These are phyloP conservation scores for Orchestia grillus DNA, from an alignment of 1,140 invertebrate genomes.

Conservation along the genomic window DNA sequence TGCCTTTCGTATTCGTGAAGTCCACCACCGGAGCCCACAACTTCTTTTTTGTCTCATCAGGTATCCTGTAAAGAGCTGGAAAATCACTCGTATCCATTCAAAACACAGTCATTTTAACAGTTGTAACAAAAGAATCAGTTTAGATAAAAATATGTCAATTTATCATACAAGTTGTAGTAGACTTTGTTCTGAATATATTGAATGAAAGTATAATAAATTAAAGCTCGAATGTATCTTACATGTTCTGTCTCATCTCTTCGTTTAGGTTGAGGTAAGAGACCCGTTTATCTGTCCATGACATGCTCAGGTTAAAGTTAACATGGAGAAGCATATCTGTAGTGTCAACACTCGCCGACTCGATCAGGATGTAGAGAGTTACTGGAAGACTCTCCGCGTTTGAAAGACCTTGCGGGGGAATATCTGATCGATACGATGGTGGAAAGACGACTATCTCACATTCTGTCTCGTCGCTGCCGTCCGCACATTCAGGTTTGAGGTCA, in stretches of 20 bases:
- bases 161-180: too few species aligned
- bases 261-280: constrained; percentile 65
- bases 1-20: constrained; percentile 66
- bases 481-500: constrained; percentile 16
- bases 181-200: neutral
- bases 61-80: constrained; percentile 52
- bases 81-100: neutral
- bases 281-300: constrained; percentile 65
- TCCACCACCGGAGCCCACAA: constrained; percentile 65
- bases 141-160: neutral
- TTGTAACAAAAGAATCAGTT: neutral
- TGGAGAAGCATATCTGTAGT: constrained; percentile 65
- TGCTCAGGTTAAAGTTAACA: constrained; percentile 62
- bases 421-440: constrained; percentile 28
- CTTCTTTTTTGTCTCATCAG: constrained; percentile 62
- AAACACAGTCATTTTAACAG: neutral
- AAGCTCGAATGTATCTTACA: constrained; percentile 51
- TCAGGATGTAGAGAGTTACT: constrained; percentile 59
- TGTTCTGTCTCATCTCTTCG: constrained; percentile 64
- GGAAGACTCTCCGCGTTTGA: constrained; percentile 45
- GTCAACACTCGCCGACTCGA: constrained; percentile 65
- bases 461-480: constrained; percentile 28
- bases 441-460: neutral
- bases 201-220: neutral
- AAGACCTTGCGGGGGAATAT: constrained; percentile 25